These are phyloP conservation scores for Boleophthalmus pectinirostris DNA, from an alignment of 2,113 vertebrate species.

Conservation along the genomic window DNA sequence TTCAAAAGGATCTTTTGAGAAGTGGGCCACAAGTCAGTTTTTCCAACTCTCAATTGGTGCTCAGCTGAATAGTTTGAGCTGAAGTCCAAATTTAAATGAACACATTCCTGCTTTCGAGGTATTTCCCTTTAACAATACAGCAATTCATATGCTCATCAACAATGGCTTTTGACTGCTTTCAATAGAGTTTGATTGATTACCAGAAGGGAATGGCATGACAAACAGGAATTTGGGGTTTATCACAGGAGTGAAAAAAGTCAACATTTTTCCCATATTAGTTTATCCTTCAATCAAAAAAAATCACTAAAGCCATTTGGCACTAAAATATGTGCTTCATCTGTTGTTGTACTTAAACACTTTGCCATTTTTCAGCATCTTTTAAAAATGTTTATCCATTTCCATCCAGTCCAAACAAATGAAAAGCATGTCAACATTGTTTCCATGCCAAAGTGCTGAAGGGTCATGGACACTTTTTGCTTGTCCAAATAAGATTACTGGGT, in stretches of 20 bases:
- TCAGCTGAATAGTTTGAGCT: slow-evolving; percentile 27
- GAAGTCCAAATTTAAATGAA: slow-evolving; percentile 24
- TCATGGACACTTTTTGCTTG: slow-evolving; percentile 58
- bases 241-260: not conserved
- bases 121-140: slow-evolving; percentile 8
- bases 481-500: slow-evolving; percentile 63
- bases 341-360: slow-evolving; percentile 23
- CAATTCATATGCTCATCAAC: slow-evolving; percentile 9
- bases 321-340: slow-evolving; percentile 20
- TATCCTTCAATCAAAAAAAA: slow-evolving; percentile 2
- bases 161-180: slow-evolving; percentile 9
- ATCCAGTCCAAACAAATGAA: slow-evolving; percentile 53
- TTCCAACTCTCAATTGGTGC: slow-evolving; percentile 7
- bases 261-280: not conserved
- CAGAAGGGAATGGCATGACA: slow-evolving; percentile 8
- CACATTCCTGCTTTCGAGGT: slow-evolving; percentile 25
- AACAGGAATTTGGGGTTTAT: slow-evolving; percentile 2
- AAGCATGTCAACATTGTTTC: slow-evolving; percentile 27
- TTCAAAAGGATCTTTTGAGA: slow-evolving; percentile 44
- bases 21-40: slow-evolving; percentile 34
- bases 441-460: slow-evolving; percentile 40
- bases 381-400: slow-evolving; percentile 57
- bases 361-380: slow-evolving; percentile 42
- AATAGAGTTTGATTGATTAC: slow-evolving; percentile 20
- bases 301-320: slow-evolving; percentile 8